Base-by-base conservation (phyloP, 2,113 vertebrate species). In the Carassius carassius region DNA sequence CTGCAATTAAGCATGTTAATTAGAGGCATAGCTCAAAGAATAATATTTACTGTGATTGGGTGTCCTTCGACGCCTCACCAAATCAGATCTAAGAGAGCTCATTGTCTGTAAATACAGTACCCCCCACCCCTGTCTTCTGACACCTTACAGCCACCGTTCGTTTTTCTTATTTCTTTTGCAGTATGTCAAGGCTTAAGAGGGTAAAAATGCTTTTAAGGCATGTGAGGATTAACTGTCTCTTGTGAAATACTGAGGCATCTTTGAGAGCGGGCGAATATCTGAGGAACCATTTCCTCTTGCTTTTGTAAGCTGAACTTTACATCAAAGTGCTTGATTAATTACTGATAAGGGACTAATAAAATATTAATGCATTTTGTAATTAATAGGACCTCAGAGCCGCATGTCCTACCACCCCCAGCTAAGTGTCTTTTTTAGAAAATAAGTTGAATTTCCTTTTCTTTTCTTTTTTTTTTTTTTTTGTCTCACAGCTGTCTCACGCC, bases 1-100 rank as follows among this genome's bases (percentile, higher is more conserved):
- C 92, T 92, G 92, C 94, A 96, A 96, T 96, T 96, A 96, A 95
- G 93, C 93, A 95, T 94, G 95, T 95, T 95, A 96, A 96, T 96
- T 96, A 96, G 94, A 93, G 93, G 94, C 90, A 90, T 93, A 95
- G 94, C 94, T 95, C 95, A 95, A 95, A 95, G 92, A 95, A 95
- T 96, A 96, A 96, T 96, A 95, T 96, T 96, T 95, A 95, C 95
- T 93, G 94, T 95, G 95, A 89, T 92, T 92, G 92, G 95, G 93
- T 93, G 91, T 95, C 92, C 94, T 94, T 92, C 92, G 95, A 94
- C 94, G 92, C 93, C 95, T 95, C 93, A 95, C 94, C 92, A 92
- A 95, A 94, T 94, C 79, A 84, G 87, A 89, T 90, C 76, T 58
- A 47, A 58, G 81, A 58, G 81, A 85, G 51, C 60, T 78, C 56